Evolutionary conservation across 2,888 invertebrate genomes (phyloP), one percentile per base, ranked within the genome.

Genomic region (Volucella zonaria): DNA sequence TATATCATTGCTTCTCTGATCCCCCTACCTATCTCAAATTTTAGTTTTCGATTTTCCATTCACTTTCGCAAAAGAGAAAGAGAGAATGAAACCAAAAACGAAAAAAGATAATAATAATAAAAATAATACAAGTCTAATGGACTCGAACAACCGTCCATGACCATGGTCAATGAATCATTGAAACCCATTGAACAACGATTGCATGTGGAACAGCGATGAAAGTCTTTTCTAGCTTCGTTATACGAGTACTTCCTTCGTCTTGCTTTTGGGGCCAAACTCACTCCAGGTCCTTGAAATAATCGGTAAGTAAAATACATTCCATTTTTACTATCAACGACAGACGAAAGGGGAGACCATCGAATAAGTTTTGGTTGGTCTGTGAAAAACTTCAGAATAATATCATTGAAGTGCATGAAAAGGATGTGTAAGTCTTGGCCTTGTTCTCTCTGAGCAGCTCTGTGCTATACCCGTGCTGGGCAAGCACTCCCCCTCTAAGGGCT

Each of bases 131-230:
- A 62, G 51, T 74, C 74, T 78, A 82, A 82, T 82, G 78, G 82
- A 78, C 78, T 68, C 82, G 82, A 68, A 31, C 31, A 31, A 82
- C 58, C 68, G 58, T 78, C 82, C 78, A 82, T 82, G 82, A 52
- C 78, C 82, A 74, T 82, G 82, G 82, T 78, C 82, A 82, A 78
- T 82, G 82, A 82, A 82, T 82, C 78, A 82, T 82, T 82, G 82
- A 68, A 78, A 73, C 82, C 77, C 73, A 78, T 82, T 38, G 77
- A 82, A 82, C 67, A 67, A 68, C 49, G 67, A 78, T 82, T 74
- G 82, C 82, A 82, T 82, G 82, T 68, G 82, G 42, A 78, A 73
- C 62, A 68, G 56, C 45, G 61, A 54, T 74, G 82, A 73, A 78
- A 73, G 73, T 71, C 59, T 43, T 31, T 31, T 31, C 6, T 31